These are phyloP conservation scores for Chionoecetes opilio DNA, from an alignment of 1,140 invertebrate species.

Conservation along the genomic window DNA sequence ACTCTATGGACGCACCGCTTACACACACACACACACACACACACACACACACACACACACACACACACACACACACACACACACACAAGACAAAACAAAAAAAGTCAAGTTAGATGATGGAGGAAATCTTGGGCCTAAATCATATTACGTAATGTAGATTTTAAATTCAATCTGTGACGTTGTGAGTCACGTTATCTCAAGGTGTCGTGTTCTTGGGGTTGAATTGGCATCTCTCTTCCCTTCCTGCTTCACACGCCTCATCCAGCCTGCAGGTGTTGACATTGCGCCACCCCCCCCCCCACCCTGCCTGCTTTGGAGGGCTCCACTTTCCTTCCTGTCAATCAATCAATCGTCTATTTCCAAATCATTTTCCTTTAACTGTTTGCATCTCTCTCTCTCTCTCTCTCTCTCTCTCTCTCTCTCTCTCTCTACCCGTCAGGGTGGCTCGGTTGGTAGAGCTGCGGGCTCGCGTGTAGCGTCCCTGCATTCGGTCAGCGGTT, in stretches of 20 bases:
- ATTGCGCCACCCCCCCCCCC: neutral
- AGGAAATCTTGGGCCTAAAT: too few relatives aligned
- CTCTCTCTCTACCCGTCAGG: neutral
- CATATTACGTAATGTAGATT: too few relatives aligned
- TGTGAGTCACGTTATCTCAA: too few relatives aligned
- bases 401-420: neutral
- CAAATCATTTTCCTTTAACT: neutral
- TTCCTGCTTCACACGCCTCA: neutral
- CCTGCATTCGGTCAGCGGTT: too few relatives aligned
- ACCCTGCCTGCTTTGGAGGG: neutral
- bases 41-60: constrained; percentile 48
- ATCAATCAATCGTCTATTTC: constrained; percentile 14
- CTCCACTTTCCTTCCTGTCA: constrained; percentile 25
- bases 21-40: constrained; percentile 36
- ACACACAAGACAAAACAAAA: neutral
- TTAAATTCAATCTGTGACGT: too few relatives aligned
- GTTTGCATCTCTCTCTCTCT: neutral
- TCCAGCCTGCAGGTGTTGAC: neutral
- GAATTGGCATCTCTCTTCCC: neutral
- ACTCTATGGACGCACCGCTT: too few relatives aligned
- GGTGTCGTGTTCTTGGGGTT: too few relatives aligned
- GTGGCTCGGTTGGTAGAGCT: too few relatives aligned
- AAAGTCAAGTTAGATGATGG: too few relatives aligned
- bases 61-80: constrained; percentile 40
- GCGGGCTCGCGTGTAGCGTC: too few relatives aligned